Evolutionary conservation across 2,797 vertebrate species (phyloP), one percentile per base, ranked within the genome.

Genomic region (Lepus oiostolus): DNA sequence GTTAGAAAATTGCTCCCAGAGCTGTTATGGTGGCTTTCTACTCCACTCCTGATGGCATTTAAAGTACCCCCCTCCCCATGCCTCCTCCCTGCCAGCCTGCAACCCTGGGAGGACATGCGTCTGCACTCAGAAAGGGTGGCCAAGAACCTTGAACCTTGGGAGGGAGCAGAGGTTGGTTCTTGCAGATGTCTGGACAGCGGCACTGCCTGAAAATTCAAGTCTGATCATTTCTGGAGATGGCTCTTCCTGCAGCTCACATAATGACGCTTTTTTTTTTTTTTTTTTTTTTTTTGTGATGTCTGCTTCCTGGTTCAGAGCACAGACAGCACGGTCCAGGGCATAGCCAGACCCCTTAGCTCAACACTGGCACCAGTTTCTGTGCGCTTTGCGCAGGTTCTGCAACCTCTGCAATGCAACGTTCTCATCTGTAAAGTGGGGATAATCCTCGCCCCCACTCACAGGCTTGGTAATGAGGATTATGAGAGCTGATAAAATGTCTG

Each of bases 221-320:
- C 54, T 58, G 54, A 58, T 5, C 4, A 58, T 58, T 19, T 58
- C 54, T 17, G 54, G 54, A 58, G 17, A 42, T 21, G 28, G 12
- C 11, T 38, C 54, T 88, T 5, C 32, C 79, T 47, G 17, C 12
- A 19, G 32, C 22, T 13, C 28, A 13, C 42, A 65, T 4, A 58
- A 58, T 58, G 54, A 58, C 14, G 17, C 16, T 58, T 19, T 16
- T 14, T 2, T 16, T 11, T 16, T 2, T 16, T 16, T 16, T 58
- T 19, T 16, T 16, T 58, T 19, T 16, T 35, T 16, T 3, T 12
- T 16, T 2, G 11, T 16, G 13, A 22, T n/a, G 10, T 1, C 12
- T 2, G 28, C 0, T 3, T 5, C 3, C 42, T 4, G 50, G 72
- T 22, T 10, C 35, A 4, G 35, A 35, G 21, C 0, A 1, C 7